Percentiles rank a stretch among this genome's conserved stretches.
Conservation (phyloP, 2,888 invertebrate genomes). For the Netelia virgata region DNA sequence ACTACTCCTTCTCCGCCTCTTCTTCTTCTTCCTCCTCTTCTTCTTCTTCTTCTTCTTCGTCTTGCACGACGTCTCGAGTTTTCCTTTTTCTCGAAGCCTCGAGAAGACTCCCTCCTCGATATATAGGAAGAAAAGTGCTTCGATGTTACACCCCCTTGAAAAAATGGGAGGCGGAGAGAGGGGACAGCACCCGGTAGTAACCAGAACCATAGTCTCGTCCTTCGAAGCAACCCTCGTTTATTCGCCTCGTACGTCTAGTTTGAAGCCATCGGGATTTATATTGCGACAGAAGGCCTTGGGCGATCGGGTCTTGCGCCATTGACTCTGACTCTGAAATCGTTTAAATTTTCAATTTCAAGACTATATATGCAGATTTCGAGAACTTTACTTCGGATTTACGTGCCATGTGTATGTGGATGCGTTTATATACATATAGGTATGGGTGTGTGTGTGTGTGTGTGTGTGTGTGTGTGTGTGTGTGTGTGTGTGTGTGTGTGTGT, state of each 20-base stretch:
- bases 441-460: too few species aligned
- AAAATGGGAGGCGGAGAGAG: background rate
- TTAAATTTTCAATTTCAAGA: conserved; percentile 60
- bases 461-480: too few species aligned
- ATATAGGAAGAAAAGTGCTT: conserved; percentile 36
- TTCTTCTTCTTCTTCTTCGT: conserved; percentile 4
- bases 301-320: conserved; percentile 77
- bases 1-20: background rate
- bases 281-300: conserved; percentile 78
- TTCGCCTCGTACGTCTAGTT: conserved; percentile 67
- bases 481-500: too few species aligned
- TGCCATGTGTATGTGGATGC: background rate
- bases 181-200: too few species aligned
- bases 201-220: background rate
- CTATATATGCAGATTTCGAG: conserved; percentile 12
- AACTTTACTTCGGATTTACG: background rate
- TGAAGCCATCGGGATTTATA: conserved; percentile 71
- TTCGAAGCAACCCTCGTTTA: conserved; percentile 35
- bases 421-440: background rate
- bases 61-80: conserved; percentile 34
- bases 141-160: conserved; percentile 28
- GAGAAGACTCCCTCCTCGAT: background rate
- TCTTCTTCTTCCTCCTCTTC: background rate
- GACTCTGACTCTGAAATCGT: conserved; percentile 76
- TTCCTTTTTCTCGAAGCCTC: conserved; percentile 5